These are phyloP conservation scores for Lycaon pictus DNA, from an alignment of 2,113 vertebrate genomes.

Conservation along the genomic window DNA sequence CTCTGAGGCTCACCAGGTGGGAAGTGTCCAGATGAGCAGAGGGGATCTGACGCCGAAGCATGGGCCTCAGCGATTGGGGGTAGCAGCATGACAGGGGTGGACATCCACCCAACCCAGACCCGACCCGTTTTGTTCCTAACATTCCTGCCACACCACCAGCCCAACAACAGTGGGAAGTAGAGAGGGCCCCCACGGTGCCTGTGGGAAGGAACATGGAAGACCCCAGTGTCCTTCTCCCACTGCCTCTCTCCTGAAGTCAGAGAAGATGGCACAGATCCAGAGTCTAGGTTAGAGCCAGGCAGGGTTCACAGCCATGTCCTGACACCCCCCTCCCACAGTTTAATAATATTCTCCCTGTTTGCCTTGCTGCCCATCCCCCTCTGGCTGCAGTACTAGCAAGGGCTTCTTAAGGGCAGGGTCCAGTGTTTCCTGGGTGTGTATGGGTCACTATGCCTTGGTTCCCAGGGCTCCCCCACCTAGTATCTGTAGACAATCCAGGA, in stretches of 20 bases:
- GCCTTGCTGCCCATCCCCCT: neutral
- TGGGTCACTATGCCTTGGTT: neutral
- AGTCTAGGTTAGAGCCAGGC: neutral
- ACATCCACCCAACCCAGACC: neutral
- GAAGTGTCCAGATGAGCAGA: neutral
- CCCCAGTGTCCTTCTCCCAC: neutral
- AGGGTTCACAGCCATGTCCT: neutral
- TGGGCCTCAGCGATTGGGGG: neutral
- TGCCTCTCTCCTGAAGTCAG: neutral
- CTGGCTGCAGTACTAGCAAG: neutral
- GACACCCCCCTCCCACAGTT: neutral
- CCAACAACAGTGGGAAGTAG: neutral
- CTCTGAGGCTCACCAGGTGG: neutral
- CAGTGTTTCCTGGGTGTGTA: neutral
- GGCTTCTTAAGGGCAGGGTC: neutral
- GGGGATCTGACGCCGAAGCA: neutral
- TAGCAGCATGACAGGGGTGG: neutral
- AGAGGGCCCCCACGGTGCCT: neutral
- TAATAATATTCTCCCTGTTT: neutral
- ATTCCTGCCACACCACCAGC: neutral
- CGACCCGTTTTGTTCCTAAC: neutral
- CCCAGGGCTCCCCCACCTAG: neutral
- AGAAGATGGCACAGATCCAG: neutral
- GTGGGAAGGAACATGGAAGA: neutral
- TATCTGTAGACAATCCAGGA: neutral